These are phyloP conservation scores for Rhipidura dahli DNA, from an alignment of 2,113 vertebrate species.

Conservation along the genomic window DNA sequence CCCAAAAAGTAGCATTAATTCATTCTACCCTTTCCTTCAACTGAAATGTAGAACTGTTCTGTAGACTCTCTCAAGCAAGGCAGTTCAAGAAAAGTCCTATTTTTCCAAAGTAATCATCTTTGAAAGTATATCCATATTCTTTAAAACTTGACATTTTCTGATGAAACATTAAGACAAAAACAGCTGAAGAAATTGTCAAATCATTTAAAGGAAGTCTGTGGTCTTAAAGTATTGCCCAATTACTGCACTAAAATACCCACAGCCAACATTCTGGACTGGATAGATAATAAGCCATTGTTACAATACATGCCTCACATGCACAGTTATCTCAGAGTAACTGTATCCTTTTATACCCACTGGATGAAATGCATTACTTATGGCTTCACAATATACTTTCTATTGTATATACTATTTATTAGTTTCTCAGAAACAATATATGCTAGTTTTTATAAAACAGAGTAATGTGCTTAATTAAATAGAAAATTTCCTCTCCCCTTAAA, in stretches of 20 bases:
- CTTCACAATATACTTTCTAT: not conserved
- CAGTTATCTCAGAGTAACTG: not conserved
- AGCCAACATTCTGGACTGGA: not conserved
- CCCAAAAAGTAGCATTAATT: not conserved
- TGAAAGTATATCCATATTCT: not conserved
- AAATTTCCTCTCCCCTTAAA: not conserved
- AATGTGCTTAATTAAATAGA: not conserved
- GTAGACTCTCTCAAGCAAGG: not conserved
- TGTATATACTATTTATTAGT: not conserved
- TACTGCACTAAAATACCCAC: not conserved
- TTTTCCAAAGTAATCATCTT: not conserved
- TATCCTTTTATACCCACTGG: not conserved
- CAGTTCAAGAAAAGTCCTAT: not conserved
- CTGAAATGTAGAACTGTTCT: not conserved
- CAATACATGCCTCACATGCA: not conserved
- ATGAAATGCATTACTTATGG: not conserved
- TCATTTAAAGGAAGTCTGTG: slow-evolving; percentile 55
- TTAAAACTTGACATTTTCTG: not conserved
- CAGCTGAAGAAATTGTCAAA: slow-evolving; percentile 32
- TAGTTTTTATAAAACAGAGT: not conserved
- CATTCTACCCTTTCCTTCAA: not conserved
- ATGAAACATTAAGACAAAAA: not conserved
- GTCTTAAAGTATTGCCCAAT: slow-evolving; percentile 31
- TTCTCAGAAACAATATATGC: not conserved
- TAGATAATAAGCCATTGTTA: slow-evolving; percentile 35